phyloP scores from a whole-genome alignment of 2,113 vertebrate genomes.

The Misgurnus anguillicaudatus region DNA sequence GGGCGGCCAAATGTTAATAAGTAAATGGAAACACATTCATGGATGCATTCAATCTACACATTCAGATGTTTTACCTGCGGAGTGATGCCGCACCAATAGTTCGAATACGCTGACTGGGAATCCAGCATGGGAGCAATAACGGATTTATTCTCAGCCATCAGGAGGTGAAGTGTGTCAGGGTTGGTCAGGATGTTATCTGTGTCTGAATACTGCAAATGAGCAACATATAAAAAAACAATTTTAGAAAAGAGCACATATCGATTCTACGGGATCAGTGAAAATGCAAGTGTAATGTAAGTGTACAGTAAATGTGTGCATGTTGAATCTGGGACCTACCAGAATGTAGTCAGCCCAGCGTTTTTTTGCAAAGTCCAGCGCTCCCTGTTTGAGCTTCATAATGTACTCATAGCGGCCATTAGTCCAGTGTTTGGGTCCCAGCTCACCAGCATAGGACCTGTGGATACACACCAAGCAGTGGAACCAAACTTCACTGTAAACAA shows the following conservation, averaged over 20 bases:
- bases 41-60: neutral
- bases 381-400: conserved; percentile 92
- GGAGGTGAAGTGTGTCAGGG: conserved; percentile 82
- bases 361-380: conserved; percentile 85
- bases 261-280: no score
- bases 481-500: neutral
- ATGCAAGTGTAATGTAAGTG: no score
- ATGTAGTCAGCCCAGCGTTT: conserved; percentile 86
- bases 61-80: conserved; percentile 80
- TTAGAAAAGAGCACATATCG: no score
- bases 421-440: conserved; percentile 94
- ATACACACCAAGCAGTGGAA: conserved; percentile 33
- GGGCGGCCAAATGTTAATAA: no score
- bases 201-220: conserved; percentile 81
- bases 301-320: neutral
- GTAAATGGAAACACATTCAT: neutral
- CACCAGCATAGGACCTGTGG: conserved; percentile 84
- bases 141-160: conserved; percentile 84
- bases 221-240: neutral
- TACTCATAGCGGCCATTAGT: conserved; percentile 87
- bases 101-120: conserved; percentile 93
- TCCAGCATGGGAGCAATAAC: conserved; percentile 94
- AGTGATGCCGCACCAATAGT: conserved; percentile 98
- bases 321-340: conserved; percentile 74
- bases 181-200: conserved; percentile 93